A percentile compares a stretch with the other conserved stretches of the same genome.
These are phyloP conservation scores for Caenorhabditis sinica DNA, from an alignment of 2,888 invertebrate species.

Conservation along the genomic window DNA sequence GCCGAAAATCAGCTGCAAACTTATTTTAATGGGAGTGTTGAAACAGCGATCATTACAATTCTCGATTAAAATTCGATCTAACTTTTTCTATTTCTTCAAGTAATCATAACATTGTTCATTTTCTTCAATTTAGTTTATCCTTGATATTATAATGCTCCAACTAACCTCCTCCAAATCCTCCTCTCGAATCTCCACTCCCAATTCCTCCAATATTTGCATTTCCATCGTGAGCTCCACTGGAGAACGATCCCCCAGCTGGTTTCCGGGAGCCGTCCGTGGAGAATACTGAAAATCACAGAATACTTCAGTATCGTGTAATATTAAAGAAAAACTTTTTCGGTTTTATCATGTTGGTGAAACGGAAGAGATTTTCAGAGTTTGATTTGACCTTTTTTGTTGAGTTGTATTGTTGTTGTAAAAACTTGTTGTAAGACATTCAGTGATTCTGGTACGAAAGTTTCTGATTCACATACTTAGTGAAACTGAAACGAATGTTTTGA, in stretches of 20 bases:
- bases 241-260: not conserved
- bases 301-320: not conserved
- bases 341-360: not conserved
- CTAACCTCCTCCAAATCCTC: slow-evolving; percentile 20
- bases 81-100: too few species aligned
- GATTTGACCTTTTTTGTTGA: too few species aligned
- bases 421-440: too few species aligned
- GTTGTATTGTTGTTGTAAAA: too few species aligned
- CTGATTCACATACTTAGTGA: too few species aligned
- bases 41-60: too few species aligned
- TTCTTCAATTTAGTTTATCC: not conserved
- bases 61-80: too few species aligned
- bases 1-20: too few species aligned
- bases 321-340: not conserved
- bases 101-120: too few species aligned
- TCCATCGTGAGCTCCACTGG: slow-evolving; percentile 61
- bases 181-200: slow-evolving; percentile 15
- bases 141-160: not conserved
- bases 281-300: slow-evolving; percentile 65
- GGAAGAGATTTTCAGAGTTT: not conserved
- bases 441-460: too few species aligned
- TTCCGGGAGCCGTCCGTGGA: slow-evolving; percentile 64
- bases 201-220: slow-evolving; percentile 52
- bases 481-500: too few species aligned
- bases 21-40: too few species aligned